These are phyloP conservation scores for Wiebesia pumilae DNA, from an alignment of 1,140 invertebrate genomes.

Conservation along the genomic window DNA sequence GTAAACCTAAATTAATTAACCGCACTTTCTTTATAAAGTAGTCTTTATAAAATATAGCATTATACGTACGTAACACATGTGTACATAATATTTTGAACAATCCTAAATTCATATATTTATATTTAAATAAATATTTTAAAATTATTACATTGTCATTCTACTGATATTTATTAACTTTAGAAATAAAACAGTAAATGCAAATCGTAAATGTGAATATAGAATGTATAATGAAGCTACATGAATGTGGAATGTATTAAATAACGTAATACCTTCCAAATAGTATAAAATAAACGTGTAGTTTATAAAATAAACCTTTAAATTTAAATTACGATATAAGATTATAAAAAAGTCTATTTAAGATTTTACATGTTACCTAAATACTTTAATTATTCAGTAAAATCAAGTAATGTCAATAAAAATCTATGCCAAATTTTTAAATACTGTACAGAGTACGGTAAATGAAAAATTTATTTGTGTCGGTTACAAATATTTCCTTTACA, in stretches of 20 bases:
- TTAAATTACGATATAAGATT: background rate
- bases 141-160: background rate
- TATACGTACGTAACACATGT: background rate
- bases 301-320: too few relatives aligned
- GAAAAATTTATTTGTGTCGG: too few relatives aligned
- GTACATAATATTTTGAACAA: background rate
- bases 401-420: background rate
- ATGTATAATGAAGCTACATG: background rate
- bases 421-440: background rate
- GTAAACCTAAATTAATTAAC: background rate
- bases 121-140: background rate
- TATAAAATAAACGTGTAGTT: background rate
- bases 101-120: background rate
- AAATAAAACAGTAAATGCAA: background rate
- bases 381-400: background rate
- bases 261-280: background rate
- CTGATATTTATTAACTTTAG: conserved; percentile 5
- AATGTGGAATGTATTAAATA: background rate
- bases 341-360: background rate
- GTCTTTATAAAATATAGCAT: background rate
- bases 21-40: background rate
- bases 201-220: background rate
- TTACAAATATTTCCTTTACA: too few relatives aligned
- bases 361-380: background rate
- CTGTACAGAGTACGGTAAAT: background rate